Evolutionary conservation across 2,797 vertebrate species (phyloP).

Genomic region (Anguilla anguilla): DNA sequence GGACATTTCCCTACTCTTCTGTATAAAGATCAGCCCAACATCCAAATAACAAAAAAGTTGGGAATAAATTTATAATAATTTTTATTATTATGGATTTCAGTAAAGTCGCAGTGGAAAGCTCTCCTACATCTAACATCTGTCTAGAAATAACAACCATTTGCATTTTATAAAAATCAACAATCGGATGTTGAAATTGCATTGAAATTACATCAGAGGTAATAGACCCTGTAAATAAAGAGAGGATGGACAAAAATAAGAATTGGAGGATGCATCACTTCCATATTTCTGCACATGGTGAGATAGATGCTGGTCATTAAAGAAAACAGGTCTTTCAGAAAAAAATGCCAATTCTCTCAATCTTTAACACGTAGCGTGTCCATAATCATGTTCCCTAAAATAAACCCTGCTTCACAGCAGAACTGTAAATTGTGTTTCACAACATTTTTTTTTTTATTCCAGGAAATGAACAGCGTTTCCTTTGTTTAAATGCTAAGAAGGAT

Average conservation of each 20-base stretch:
- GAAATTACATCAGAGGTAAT: conserved; percentile 67
- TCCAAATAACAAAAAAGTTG: conserved; percentile 47
- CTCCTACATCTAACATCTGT: conserved; percentile 8
- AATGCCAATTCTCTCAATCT: conserved; percentile 46
- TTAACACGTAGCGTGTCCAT: not conserved
- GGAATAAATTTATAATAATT: conserved; percentile 44
- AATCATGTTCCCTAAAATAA: not conserved
- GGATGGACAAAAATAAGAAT: conserved; percentile 51
- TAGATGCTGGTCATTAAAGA: conserved; percentile 41
- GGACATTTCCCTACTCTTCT: conserved; percentile 35
- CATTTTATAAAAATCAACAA: conserved; percentile 68
- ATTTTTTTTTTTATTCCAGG: not conserved
- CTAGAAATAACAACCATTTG: conserved; percentile 62
- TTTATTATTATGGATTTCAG: conserved; percentile 56
- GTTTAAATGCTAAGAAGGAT: not conserved
- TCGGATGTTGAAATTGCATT: conserved; percentile 73
- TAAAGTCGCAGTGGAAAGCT: conserved; percentile 42
- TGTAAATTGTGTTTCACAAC: conserved; percentile 6
- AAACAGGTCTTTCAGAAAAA: conserved; percentile 57
- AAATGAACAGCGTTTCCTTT: not conserved
- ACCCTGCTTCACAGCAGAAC: not conserved
- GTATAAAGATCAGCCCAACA: conserved; percentile 13
- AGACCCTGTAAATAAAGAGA: conserved; percentile 60
- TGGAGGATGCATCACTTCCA: conserved; percentile 65
- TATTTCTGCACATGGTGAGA: conserved; percentile 54